Conservation (phyloP, 2,113 vertebrate genomes). For the Isurus oxyrinchus region DNA sequence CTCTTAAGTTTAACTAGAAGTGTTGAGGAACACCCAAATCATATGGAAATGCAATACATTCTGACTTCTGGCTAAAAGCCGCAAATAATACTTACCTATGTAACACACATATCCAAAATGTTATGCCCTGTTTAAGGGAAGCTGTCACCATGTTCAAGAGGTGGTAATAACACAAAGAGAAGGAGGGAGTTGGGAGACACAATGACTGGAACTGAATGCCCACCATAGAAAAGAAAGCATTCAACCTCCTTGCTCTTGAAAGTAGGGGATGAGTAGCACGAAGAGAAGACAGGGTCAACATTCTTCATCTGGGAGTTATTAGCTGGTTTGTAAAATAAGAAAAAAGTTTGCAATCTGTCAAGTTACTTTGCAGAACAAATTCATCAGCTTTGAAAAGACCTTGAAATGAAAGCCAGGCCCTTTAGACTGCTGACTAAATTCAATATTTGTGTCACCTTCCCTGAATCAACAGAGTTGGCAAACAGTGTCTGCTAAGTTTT, state of each 20-base stretch:
- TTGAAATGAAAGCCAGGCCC: neutral
- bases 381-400: neutral
- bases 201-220: neutral
- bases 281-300: neutral
- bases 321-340: neutral
- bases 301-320: neutral
- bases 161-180: neutral
- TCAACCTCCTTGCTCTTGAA: neutral
- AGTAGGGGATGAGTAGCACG: neutral
- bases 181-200: neutral
- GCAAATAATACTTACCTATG: neutral
- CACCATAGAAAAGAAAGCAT: neutral
- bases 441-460: neutral
- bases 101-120: neutral
- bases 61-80: neutral
- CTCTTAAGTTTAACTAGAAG: neutral
- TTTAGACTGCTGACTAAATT: neutral
- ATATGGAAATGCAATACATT: neutral
- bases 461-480: neutral
- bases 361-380: neutral
- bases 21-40: neutral
- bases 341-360: neutral
- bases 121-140: neutral
- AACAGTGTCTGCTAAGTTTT: neutral
- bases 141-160: neutral